Base-by-base conservation (phyloP, 2,113 vertebrate species). In the Pardalotus punctatus region DNA sequence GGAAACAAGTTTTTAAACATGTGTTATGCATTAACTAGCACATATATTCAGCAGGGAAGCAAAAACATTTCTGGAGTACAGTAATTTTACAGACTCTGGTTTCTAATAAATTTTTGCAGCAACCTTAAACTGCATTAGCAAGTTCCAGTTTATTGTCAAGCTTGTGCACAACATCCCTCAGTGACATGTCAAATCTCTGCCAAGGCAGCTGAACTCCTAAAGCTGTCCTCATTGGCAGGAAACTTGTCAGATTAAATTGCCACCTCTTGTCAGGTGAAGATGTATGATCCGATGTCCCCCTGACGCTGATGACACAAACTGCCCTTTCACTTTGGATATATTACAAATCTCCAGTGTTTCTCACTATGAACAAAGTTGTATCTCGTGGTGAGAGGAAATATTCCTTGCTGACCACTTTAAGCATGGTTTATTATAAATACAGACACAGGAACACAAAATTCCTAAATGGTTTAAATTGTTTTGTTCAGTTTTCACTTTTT, bases 71-170 rank as follows among this genome's bases (percentile, higher is more conserved):
- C 89, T 93, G 51, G 78, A 97, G 80, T 90, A 91, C 42, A 96
- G 96, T 95, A 97, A 98, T 98, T 98, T 98, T 97, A 98, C 95
- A 98, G 93, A 96, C 96, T 96, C 96, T 97, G 95, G 87, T 97
- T 98, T 97, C 97, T 98, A 98, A 98, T 97, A 98, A 97, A 96
- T 98, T 97, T 97, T 97, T 97, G 97, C 96, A 97, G 97, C 97
- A 95, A 96, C 93, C 70, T 93, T 97, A 95, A 97, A 97, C 90
- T 89, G 73, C 94, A 97, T 98, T 98, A 98, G 90, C 89, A 97
- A 97, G 81, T 97, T 86, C 73, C 43, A 86, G 97, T 97, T 97
- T 97, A 98, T 97, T 97, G 98, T 97, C 86, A 94, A 85, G 62
- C 91, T 96, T 93, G 88, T 87, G 91, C 95, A 97, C 86, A 97